Evolutionary conservation across 2,797 vertebrate genomes (phyloP), one percentile per base, ranked within the genome.

Genomic region (Echeneis naucrates): DNA sequence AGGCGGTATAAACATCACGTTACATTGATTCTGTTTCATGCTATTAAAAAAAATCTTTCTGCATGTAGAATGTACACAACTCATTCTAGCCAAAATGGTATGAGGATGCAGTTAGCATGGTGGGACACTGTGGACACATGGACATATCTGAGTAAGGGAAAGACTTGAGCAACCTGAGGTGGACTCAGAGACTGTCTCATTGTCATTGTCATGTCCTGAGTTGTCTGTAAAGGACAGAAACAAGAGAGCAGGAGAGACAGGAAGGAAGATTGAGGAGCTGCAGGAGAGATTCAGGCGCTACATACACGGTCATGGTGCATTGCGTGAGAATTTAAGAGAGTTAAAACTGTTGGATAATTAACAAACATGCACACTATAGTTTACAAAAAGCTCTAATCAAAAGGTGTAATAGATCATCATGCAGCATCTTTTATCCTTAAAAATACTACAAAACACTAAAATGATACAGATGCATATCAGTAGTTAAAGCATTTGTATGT

Each of bases 181-280:
- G 92, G 94, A 92, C 95, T 97, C 92, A 78, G 97, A 93, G 92
- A 95, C 95, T 87, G 96, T 95, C 81, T 99, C 96, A 95, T 95
- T 98, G 93, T 97, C 96, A 97, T 94, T 98, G 89, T 97, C 97
- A 95, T 95, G 94, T 97, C 95, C 97, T 95, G 97, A 93, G 95
- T 95, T 93, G 82, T 99, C 98, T 99, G 97, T 72, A 93, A 94
- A 96, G 92, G 96, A 89, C 91, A 96, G 95, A 97, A 92, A 97
- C 72, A 87, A 90, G 94, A 95, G 93, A 94, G 93, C 0, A 83
- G 86, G 90, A 92, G 93, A 96, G 90, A 92, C 77, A 88, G 83
- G 87, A 75, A 87, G 85, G 88, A 89, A 87, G 75, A 81, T 82
- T 88, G 82, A 91, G 82, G 87, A 86, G 85, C 86, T 82, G 79